Conservation (phyloP, 2,888 invertebrate genomes). For the Nineta flava region DNA sequence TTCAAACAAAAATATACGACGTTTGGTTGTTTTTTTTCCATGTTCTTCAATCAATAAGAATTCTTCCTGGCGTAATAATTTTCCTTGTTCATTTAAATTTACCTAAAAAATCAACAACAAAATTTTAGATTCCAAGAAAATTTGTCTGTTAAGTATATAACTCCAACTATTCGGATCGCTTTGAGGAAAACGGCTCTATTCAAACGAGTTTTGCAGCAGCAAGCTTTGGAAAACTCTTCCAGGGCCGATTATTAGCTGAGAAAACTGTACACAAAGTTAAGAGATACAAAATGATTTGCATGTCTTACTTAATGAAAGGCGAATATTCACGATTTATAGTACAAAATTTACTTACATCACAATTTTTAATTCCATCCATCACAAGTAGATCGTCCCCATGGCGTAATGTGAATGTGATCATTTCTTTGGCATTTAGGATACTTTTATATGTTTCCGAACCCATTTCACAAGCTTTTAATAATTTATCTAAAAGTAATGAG, state of each 20-base stretch:
- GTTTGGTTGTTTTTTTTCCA: neutral
- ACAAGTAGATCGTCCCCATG: conserved; percentile 6
- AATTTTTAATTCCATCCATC: conserved; percentile 4
- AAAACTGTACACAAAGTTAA: too few relatives aligned
- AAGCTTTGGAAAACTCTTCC: too few relatives aligned
- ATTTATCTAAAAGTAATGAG: conserved; percentile 4
- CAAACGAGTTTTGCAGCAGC: too few relatives aligned
- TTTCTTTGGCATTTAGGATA: conserved; percentile 2
- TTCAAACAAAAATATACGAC: conserved; percentile 6
- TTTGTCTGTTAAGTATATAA: too few relatives aligned
- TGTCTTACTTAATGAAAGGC: neutral
- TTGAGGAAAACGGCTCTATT: too few relatives aligned
- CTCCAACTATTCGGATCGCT: too few relatives aligned
- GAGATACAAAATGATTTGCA: too few relatives aligned
- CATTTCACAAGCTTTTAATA: conserved; percentile 1
- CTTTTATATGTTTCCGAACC: neutral
- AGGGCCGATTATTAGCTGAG: too few relatives aligned
- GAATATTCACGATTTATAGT: too few relatives aligned
- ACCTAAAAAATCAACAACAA: conserved; percentile 2
- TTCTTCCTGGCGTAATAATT: conserved; percentile 6
- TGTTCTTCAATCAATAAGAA: conserved; percentile 2
- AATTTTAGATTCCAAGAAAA: too few relatives aligned
- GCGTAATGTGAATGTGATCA: conserved; percentile 5
- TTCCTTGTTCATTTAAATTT: conserved; percentile 6
- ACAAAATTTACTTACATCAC: conserved; percentile 4